Base-by-base conservation (phyloP, 2,113 vertebrate species). In the Cinclus cinclus region DNA sequence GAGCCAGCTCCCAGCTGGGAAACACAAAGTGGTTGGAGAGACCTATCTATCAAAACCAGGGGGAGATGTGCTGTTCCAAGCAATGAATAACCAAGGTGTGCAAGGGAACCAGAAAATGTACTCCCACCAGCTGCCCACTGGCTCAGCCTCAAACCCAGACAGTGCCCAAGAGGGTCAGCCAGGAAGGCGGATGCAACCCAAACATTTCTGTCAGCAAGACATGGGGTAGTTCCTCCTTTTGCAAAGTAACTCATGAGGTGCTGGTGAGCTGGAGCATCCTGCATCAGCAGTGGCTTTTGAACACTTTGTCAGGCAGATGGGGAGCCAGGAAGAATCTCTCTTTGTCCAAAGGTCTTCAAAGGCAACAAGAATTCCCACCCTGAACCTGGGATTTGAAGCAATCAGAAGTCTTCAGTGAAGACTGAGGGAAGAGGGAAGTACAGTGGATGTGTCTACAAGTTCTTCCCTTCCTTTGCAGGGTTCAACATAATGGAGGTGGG, bases 401-500 rank as follows among this genome's bases (percentile, higher is more conserved):
- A 60, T 14, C 58, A 52, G 20, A 80, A 83, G 10, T 23, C 35
- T 52, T 79, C 5, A 6, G 5, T n/a, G 52, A 64, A 68, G 47
- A 65, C 14, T 35, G 16, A 71, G 23, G 47, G 31, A 68, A 55
- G 55, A 58, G 18, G 39, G n/a, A 33, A 75, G 58, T 25, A 20
- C 44, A 60, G 30, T 37, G 53, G 33, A 47, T 2, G 1, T 25
- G 20, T 60, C 44, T 53, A 15, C 24, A 18, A 1, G 11, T 19
- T 73, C 59, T 73, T 83, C 41, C 62, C 24, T 68, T 80, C 31
- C 25, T 74, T 63, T 65, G 20, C 37, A 55, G n/a, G 8, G 13
- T 37, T 71, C 67, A 79, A 2, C 0, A 0, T 23, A 76, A 35
- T 0, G 1, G 41, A 77, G 74, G 16, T 33, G 20, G 20, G 39